Evolutionary conservation across 2,113 vertebrate species (phyloP).

Genomic region (Dryoscopus gambensis): DNA sequence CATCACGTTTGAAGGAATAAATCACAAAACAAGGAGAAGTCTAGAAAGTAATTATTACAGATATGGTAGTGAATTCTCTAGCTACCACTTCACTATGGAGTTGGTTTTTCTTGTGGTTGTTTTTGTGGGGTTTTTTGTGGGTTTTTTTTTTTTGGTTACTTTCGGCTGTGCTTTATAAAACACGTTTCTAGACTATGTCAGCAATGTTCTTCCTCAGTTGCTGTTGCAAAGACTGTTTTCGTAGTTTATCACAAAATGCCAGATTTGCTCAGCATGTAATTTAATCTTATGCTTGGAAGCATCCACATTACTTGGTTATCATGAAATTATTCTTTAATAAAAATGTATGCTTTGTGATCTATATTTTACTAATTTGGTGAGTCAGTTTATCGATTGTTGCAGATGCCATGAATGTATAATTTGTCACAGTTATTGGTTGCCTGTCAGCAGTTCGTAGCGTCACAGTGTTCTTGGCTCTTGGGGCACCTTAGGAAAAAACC

Average conservation of each 20-base stretch:
- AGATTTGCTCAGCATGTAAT: constrained; percentile 71
- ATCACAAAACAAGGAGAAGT: neutral
- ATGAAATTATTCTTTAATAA: constrained; percentile 68
- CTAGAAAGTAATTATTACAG: neutral
- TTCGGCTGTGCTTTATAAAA: neutral
- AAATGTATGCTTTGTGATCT: constrained; percentile 64
- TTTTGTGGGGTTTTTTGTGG: too few species aligned
- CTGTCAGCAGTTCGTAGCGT: neutral
- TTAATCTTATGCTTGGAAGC: constrained; percentile 73
- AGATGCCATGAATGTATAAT: constrained; percentile 38
- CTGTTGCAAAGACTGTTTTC: constrained; percentile 42
- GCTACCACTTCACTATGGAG: neutral
- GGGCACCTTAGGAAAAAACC: neutral
- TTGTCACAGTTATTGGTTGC: constrained; percentile 54
- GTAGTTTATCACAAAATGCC: constrained; percentile 70
- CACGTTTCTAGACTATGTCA: constrained; percentile 44
- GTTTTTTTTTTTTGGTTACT: neutral
- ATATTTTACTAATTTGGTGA: constrained; percentile 66
- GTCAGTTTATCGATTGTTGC: constrained; percentile 52
- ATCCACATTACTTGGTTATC: constrained; percentile 65
- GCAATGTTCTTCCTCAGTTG: constrained; percentile 31
- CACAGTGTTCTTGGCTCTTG: neutral
- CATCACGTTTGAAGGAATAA: neutral
- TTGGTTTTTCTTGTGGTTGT: too few species aligned
- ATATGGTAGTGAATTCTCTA: neutral